Evolutionary conservation across 1,140 invertebrate species (phyloP).

Genomic region (Aphidius gifuensis): DNA sequence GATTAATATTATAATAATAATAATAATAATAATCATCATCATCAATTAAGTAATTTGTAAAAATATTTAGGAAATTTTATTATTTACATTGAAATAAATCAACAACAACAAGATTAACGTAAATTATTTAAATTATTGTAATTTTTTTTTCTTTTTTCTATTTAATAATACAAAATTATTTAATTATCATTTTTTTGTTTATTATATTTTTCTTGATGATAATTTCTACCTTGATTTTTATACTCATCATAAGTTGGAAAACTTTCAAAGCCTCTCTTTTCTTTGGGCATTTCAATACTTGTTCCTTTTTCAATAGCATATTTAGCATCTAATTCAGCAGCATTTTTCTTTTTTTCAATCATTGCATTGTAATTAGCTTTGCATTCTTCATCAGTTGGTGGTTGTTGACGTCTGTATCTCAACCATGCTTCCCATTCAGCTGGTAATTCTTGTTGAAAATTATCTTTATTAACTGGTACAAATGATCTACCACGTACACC

Average conservation of each 20-base stretch:
- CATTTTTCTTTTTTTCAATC: constrained; percentile 70
- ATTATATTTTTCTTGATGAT: constrained; percentile 14
- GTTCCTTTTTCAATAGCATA: constrained; percentile 24
- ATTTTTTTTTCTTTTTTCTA: neutral
- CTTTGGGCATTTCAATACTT: neutral
- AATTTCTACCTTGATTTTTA: constrained; percentile 26
- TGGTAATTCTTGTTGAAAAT: constrained; percentile 70
- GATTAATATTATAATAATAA: too few species aligned
- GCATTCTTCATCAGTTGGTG: constrained; percentile 72
- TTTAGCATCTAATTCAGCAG: constrained; percentile 61
- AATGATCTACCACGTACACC: constrained; percentile 68
- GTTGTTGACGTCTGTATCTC: constrained; percentile 63
- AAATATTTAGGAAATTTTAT: too few species aligned
- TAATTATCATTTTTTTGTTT: neutral
- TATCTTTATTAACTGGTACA: constrained; percentile 60
- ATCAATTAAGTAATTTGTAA: too few species aligned
- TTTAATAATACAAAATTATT: neutral
- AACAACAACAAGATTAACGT: too few species aligned
- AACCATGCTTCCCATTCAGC: constrained; percentile 85
- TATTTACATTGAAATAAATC: constrained; percentile 15
- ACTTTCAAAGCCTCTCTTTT: neutral
- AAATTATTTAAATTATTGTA: constrained; percentile 8
- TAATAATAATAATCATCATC: too few species aligned
- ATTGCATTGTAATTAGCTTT: constrained; percentile 66
- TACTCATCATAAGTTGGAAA: constrained; percentile 48